A percentile compares a stretch with the other conserved stretches of the same genome.
phyloP scores from a whole-genome alignment of 1,140 invertebrate genomes.

The Potamilus streckersoni region DNA sequence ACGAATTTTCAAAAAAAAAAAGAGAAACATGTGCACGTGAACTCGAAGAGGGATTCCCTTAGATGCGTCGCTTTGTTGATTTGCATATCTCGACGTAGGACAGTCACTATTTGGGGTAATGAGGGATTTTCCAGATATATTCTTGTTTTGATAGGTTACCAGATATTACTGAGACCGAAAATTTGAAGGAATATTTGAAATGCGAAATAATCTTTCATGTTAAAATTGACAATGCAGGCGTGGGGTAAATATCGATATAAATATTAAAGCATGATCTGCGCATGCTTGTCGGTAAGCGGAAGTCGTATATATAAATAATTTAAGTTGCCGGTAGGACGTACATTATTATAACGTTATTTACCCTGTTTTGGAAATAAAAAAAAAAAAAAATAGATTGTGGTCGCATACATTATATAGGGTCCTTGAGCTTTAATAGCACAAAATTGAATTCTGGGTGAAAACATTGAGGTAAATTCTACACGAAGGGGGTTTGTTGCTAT shows the following conservation, averaged over 20 bases:
- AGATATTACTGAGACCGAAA: background rate
- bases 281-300: conserved; percentile 9
- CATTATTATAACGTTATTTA: background rate
- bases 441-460: background rate
- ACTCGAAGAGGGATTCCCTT: no score
- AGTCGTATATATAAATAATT: conserved; percentile 6
- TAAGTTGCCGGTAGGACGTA: conserved; percentile 11
- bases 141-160: background rate
- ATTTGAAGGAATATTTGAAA: background rate
- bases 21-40: no score
- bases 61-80: no score
- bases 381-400: background rate
- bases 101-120: no score
- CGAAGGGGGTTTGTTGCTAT: background rate
- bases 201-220: background rate
- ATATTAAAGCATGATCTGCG: conserved; percentile 1
- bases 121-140: no score
- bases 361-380: background rate
- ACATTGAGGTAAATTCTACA: background rate
- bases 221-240: background rate
- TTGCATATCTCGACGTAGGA: no score
- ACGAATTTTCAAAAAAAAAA: background rate
- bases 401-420: no score
- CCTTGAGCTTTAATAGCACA: background rate
- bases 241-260: background rate